Evolutionary conservation across 2,797 vertebrate species (phyloP).

Genomic region (Pithecia hirsuta): DNA sequence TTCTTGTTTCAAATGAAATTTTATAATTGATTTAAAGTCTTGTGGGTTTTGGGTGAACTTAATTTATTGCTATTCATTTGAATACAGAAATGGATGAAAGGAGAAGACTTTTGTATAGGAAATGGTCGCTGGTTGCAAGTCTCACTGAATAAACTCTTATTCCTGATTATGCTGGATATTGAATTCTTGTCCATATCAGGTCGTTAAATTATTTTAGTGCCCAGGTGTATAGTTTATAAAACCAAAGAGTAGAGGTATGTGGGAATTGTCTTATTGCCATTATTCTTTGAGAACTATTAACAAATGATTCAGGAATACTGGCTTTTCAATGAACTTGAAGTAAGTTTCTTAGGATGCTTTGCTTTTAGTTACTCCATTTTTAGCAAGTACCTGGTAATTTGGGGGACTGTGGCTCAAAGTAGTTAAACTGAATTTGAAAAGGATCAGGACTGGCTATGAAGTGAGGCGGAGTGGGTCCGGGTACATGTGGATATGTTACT

Average conservation of each 20-base stretch:
- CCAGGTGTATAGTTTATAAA: neutral
- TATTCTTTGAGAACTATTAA: constrained; percentile 1
- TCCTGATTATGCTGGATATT: neutral
- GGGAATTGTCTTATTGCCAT: neutral
- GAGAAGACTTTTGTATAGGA: neutral
- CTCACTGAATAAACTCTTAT: neutral
- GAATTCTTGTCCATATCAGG: neutral
- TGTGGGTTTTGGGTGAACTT: neutral
- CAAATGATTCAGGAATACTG: neutral
- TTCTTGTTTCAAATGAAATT: constrained; percentile 13
- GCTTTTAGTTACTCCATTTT: neutral
- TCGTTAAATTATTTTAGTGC: neutral
- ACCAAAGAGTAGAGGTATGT: neutral
- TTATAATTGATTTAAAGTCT: neutral
- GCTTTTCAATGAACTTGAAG: neutral
- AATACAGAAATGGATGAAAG: neutral
- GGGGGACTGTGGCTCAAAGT: neutral
- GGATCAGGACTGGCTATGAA: neutral
- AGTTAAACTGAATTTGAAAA: neutral
- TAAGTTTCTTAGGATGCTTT: neutral
- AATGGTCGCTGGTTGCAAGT: neutral
- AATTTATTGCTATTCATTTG: constrained; percentile 6
- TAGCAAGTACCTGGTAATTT: neutral
- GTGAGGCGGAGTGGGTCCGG: neutral
- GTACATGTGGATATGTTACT: neutral